Conservation (phyloP, 2,113 vertebrate species). For the Elaphurus davidianus region DNA sequence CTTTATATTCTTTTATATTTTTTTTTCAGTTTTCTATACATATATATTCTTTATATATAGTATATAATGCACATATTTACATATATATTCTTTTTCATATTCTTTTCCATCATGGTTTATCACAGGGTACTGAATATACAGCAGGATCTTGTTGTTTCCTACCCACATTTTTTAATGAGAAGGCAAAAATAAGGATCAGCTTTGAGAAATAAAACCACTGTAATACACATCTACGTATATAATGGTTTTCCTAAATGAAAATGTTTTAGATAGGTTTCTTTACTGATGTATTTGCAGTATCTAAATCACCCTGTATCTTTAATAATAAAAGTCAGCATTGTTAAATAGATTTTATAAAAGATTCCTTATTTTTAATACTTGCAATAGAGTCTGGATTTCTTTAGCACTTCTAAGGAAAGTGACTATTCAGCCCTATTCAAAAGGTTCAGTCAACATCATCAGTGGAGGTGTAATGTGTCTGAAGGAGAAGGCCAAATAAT, state of each 20-base stretch:
- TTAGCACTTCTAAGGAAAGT: slow-evolving; percentile 45
- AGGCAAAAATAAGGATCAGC: neutral
- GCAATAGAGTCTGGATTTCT: neutral
- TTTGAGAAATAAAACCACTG: neutral
- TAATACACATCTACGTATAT: neutral
- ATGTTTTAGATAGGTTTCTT: neutral
- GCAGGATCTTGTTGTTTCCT: neutral
- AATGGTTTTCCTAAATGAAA: neutral
- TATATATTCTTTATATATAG: neutral
- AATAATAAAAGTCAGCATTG: neutral
- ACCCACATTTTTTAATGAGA: neutral
- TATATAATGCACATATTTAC: neutral
- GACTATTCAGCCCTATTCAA: slow-evolving; percentile 21
- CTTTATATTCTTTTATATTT: neutral
- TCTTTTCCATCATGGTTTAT: neutral
- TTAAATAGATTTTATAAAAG: neutral
- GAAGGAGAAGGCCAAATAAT: slow-evolving; percentile 67
- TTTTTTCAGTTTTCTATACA: neutral
- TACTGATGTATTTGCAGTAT: neutral
- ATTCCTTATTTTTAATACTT: neutral
- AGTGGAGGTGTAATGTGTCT: slow-evolving; percentile 34
- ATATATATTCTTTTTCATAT: neutral
- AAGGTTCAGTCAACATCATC: slow-evolving; percentile 60
- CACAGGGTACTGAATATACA: neutral
- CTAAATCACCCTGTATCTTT: neutral